phyloP scores from a whole-genome alignment of 2,888 invertebrate species.

The Dasysyrphus tricinctus region DNA sequence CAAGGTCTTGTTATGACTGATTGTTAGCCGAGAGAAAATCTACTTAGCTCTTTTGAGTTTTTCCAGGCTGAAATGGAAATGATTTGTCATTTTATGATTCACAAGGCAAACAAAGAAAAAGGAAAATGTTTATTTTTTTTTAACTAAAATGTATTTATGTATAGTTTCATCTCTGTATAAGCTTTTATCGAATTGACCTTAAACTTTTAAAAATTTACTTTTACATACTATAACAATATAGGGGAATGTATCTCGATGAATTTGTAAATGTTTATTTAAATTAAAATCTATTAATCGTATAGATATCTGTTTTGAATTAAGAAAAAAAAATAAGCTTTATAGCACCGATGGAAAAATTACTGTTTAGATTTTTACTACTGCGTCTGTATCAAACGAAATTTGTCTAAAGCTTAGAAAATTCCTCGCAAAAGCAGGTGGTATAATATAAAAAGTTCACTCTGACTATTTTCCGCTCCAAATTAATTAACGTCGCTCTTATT shows the following conservation, averaged over 20 bases:
- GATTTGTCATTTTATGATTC: neutral
- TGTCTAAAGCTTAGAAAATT: no score
- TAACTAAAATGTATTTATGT: neutral
- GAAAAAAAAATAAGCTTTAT: no score
- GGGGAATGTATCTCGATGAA: neutral
- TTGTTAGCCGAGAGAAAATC: conserved; percentile 13
- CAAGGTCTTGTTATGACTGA: conserved; percentile 59
- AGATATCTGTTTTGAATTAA: neutral
- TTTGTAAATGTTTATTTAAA: neutral
- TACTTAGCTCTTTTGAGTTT: conserved; percentile 1
- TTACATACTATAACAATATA: neutral
- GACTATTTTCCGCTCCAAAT: no score
- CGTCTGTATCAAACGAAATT: no score
- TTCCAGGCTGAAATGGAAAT: conserved; percentile 1
- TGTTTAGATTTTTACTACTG: no score
- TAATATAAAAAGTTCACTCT: no score
- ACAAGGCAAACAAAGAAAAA: neutral
- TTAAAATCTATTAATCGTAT: neutral
- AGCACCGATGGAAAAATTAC: no score
- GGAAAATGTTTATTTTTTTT: conserved; percentile 13
- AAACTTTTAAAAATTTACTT: neutral
- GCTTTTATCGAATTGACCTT: neutral
- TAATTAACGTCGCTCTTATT: no score
- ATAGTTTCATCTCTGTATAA: neutral
- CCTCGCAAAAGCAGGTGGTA: no score